These are phyloP conservation scores for Halocynthia roretzi DNA, from an alignment of 23 tunicate species.

Conservation along the genomic window DNA sequence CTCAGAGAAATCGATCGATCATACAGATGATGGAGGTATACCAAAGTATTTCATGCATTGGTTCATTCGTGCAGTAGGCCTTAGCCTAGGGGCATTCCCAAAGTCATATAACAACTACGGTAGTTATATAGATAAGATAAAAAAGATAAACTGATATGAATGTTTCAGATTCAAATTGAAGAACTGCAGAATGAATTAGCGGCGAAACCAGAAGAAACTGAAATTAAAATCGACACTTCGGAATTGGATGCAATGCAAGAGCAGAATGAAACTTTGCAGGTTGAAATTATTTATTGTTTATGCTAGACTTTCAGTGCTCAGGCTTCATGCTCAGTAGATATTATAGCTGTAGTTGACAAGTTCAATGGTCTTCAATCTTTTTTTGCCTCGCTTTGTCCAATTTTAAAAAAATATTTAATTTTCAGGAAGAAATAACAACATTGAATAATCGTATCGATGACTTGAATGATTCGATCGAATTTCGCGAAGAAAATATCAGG, in stretches of 20 bases:
- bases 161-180: slow-evolving; percentile 41
- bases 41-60: slow-evolving; percentile 1
- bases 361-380: too few species aligned
- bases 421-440: slow-evolving; percentile 11
- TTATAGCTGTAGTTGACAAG: background rate
- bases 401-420: background rate
- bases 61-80: too few species aligned
- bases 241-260: slow-evolving; percentile 63
- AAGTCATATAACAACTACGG: too few species aligned
- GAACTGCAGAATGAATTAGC: slow-evolving; percentile 47
- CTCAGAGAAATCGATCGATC: slow-evolving; percentile 38
- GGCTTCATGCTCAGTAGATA: too few species aligned
- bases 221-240: slow-evolving; percentile 47
- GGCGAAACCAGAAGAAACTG: slow-evolving; percentile 29
- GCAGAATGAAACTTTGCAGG: slow-evolving; percentile 40
- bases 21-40: slow-evolving; percentile 68
- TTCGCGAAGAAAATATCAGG: slow-evolving; percentile 47
- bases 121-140: background rate
- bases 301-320: too few species aligned
- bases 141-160: background rate
- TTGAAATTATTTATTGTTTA: slow-evolving; percentile 5
- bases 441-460: slow-evolving; percentile 57
- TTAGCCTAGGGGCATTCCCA: too few species aligned
- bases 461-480: slow-evolving; percentile 24
- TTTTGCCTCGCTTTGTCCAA: background rate